These are phyloP conservation scores for Megastigmus dorsalis DNA, from an alignment of 2,888 invertebrate species.

Conservation along the genomic window DNA sequence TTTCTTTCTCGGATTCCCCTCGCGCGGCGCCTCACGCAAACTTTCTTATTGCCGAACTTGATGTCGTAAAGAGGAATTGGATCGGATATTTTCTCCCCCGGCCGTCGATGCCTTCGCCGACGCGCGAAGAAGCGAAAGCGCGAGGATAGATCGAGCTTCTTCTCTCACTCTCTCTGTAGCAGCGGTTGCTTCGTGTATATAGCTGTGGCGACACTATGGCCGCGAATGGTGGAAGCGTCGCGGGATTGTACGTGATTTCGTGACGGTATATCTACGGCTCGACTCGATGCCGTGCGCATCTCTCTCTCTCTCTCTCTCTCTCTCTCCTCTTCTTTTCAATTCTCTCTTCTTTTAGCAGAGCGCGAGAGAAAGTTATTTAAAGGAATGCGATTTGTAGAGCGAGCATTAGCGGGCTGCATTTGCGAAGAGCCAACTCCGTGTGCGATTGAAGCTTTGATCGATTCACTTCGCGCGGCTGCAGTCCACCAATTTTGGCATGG, in stretches of 20 bases:
- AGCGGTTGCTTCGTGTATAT: not conserved
- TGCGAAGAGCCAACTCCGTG: too few species aligned
- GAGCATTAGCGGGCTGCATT: too few species aligned
- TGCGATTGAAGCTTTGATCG: too few species aligned
- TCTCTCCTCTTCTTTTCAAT: constrained; percentile 16
- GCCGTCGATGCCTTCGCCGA: constrained; percentile 47
- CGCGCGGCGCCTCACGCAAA: constrained; percentile 55
- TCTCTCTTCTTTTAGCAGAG: not conserved
- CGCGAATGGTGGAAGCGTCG: too few species aligned
- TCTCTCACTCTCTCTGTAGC: too few species aligned
- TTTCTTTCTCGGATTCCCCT: constrained; percentile 47
- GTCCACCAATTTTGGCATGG: too few species aligned
- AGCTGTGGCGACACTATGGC: not conserved
- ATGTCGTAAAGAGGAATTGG: constrained; percentile 66
- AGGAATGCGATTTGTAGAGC: too few species aligned
- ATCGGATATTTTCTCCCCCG: too few species aligned
- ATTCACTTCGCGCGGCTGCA: too few species aligned
- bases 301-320: constrained; percentile 1
- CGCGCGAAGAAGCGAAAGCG: not conserved
- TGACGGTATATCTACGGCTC: not conserved
- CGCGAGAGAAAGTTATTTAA: not conserved
- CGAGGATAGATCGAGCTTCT: constrained; percentile 41
- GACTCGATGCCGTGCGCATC: not conserved
- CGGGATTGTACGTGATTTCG: not conserved
- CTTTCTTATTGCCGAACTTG: constrained; percentile 73